phyloP scores from a whole-genome alignment of 2,888 invertebrate species.

The Trichacis sp. region DNA sequence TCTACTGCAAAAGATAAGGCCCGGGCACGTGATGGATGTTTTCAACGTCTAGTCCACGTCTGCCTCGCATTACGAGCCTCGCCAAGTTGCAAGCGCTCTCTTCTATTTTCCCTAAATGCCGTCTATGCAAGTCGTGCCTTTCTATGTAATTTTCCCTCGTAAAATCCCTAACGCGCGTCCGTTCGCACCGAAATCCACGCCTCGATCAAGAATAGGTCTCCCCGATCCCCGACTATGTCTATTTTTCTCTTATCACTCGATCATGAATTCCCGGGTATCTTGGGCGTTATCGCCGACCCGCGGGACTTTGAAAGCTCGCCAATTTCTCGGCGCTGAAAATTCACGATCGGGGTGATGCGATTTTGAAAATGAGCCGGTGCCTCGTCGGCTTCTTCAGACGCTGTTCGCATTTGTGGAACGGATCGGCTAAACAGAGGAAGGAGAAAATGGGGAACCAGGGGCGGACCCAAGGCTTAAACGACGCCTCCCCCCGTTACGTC shows the following conservation, averaged over 20 bases:
- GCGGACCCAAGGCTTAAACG: slow-evolving; percentile 67
- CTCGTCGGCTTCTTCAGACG: too few species aligned
- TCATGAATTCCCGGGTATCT: slow-evolving; percentile 17
- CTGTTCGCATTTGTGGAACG: too few species aligned
- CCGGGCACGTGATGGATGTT: slow-evolving; percentile 67
- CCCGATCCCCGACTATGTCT: slow-evolving; percentile 8
- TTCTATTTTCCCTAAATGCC: slow-evolving; percentile 50
- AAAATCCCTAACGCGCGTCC: slow-evolving; percentile 60
- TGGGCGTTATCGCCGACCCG: background rate
- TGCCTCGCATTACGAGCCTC: slow-evolving; percentile 62
- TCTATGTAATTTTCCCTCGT: slow-evolving; percentile 64
- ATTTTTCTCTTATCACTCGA: slow-evolving; percentile 26
- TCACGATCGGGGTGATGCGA: too few species aligned
- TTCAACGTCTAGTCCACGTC: slow-evolving; percentile 68
- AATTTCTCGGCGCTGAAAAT: too few species aligned
- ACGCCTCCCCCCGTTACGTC: slow-evolving; percentile 64
- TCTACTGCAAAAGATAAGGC: slow-evolving; percentile 63
- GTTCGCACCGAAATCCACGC: slow-evolving; percentile 43
- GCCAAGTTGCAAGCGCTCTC: slow-evolving; percentile 38
- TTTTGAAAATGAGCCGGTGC: too few species aligned
- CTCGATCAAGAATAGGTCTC: slow-evolving; percentile 24
- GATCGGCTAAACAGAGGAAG: slow-evolving; percentile 20
- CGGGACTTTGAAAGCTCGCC: too few species aligned
- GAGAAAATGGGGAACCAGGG: slow-evolving; percentile 52
- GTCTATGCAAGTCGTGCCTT: slow-evolving; percentile 55